A percentile compares a stretch with the other conserved stretches of the same genome.
Evolutionary conservation across 2,797 vertebrate genomes (phyloP).

Genomic region (Graptemys geographica): DNA sequence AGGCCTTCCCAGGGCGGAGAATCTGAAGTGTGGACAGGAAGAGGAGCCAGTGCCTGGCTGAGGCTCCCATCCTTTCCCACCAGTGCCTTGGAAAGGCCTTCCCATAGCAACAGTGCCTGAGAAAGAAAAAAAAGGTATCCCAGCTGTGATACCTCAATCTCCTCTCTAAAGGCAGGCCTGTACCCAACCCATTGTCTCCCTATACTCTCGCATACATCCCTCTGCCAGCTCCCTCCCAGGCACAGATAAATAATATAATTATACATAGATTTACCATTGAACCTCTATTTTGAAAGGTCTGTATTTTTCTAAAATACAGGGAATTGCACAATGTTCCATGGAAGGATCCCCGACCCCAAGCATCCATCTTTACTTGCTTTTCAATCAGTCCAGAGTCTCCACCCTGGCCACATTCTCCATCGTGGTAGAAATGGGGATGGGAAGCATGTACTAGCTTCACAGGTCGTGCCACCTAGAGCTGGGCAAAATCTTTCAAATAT

Average conservation of each 20-base stretch:
- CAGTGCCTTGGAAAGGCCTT: not conserved
- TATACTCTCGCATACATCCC: not conserved
- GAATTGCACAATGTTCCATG: not conserved
- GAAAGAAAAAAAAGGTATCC: not conserved
- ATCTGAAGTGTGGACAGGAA: not conserved
- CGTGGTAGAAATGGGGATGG: not conserved
- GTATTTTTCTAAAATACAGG: not conserved
- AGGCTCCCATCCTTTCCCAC: not conserved
- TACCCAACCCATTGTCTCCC: not conserved
- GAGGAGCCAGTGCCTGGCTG: not conserved
- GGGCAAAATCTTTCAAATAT: not conserved
- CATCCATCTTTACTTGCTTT: not conserved
- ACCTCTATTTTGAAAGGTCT: not conserved
- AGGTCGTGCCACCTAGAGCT: not conserved
- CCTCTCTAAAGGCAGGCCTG: not conserved
- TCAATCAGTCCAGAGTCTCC: not conserved
- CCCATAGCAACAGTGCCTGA: not conserved
- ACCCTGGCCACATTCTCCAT: not conserved
- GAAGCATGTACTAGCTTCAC: not conserved
- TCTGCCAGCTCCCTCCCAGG: not conserved
- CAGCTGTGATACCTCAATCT: not conserved
- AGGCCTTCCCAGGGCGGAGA: not conserved
- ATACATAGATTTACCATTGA: not conserved
- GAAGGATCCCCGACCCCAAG: not conserved
- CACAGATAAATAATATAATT: not conserved